phyloP scores from a whole-genome alignment of 2,797 vertebrate species.

The Syndactyla subalaris region DNA sequence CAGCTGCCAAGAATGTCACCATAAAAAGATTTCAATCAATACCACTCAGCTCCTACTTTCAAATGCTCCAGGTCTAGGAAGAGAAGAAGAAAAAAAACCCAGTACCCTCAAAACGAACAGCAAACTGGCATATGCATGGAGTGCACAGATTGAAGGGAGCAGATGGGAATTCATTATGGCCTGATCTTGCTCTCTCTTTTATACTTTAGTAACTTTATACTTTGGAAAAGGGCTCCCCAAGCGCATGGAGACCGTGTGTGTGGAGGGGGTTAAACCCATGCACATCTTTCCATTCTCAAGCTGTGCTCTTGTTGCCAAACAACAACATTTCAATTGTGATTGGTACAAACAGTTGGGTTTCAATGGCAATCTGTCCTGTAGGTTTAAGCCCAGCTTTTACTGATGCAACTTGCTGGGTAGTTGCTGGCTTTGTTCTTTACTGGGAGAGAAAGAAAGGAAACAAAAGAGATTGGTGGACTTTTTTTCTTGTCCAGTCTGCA shows the following conservation, averaged over 20 bases:
- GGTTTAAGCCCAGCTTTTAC: conserved; percentile 50
- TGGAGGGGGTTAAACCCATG: conserved; percentile 29
- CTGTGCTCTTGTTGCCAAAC: conserved; percentile 59
- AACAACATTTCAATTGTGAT: conserved; percentile 67
- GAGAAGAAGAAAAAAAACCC: not conserved
- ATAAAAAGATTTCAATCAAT: conserved; percentile 58
- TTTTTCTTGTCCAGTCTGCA: not conserved
- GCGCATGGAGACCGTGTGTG: not conserved
- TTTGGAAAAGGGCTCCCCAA: conserved; percentile 41
- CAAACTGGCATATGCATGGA: conserved; percentile 46
- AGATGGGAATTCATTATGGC: conserved; percentile 64
- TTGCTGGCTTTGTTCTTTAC: conserved; percentile 12
- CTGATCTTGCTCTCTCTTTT: conserved; percentile 43
- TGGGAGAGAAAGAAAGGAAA: conserved; percentile 15
- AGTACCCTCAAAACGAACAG: conserved; percentile 56
- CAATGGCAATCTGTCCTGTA: conserved; percentile 42
- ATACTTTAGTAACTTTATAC: conserved; percentile 44
- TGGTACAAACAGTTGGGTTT: conserved; percentile 65
- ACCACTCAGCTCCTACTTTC: conserved; percentile 43
- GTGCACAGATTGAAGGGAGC: conserved; percentile 60
- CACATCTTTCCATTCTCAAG: conserved; percentile 42
- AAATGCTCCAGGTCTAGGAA: conserved; percentile 52
- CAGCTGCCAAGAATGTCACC: conserved; percentile 56
- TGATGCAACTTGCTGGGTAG: conserved; percentile 1
- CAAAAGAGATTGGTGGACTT: not conserved